Evolutionary conservation across 2,888 invertebrate species (phyloP), one percentile per base, ranked within the genome.

Genomic region (Protophormia terraenovae): DNA sequence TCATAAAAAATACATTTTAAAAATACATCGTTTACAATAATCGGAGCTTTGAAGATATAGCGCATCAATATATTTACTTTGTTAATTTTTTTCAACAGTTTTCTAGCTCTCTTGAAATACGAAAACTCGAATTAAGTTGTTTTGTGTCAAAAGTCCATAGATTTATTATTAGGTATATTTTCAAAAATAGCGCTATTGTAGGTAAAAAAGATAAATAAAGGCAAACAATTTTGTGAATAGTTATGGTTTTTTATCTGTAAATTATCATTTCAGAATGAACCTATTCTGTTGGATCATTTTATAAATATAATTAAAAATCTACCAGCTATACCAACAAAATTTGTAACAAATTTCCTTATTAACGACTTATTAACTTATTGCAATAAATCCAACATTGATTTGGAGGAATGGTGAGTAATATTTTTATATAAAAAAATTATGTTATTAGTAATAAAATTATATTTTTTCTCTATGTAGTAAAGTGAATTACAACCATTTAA

Each of bases 341-440:
- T 95, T 89, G 93, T 96, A 2, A 95, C 95, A 0, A 96, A 96
- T 91, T 93, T 97, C 78, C 92, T 97, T 32, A 93, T 96, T 4
- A 96, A 95, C 88, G 95, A 96, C 88, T 91, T 97, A 7, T 89
- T 96, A 69, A 94, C 94, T 32, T 93, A 95, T 86, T 92, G 97
- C 53, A 94, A 97, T 90, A 95, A 95, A 89, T 93, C 93, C 27
- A 94, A 95, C 87, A 88, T 95, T 12, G 90, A 94, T 84, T 86
- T 95, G 0, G 93, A 94, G 14, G 92, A 95, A 86, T 94, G 95
- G 95, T 95, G 93, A 92, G 92, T 32, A 66, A 7, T 38, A 7
- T 14, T 66, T 60, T 58, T 22, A 3, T 41, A 41, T 41, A 8
- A 22, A 22, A 12, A 19, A 50, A 50, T 3, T 45, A 16, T 16